Base-by-base conservation (phyloP, 1,140 invertebrate genomes). In the Oscheius sp. region DNA sequence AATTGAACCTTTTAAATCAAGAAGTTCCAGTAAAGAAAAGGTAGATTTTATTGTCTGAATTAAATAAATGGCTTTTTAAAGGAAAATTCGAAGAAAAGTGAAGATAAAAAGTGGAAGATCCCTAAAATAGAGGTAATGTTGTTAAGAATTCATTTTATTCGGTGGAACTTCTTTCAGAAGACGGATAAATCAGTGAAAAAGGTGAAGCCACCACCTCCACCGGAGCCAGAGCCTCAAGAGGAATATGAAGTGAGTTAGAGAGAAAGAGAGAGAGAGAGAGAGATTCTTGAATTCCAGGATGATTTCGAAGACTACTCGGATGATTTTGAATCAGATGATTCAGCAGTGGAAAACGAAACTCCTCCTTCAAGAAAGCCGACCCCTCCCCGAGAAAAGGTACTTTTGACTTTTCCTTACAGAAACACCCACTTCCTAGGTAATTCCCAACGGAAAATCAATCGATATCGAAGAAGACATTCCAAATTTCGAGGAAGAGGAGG, bases 221-320 rank as follows among this genome's bases (percentile, higher is more conserved):
- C 7, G 23, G 23, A 55, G 23, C 15, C 15, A 23, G 49, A 13
- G 23, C 7, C 15, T 7, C 15, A 7, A 23, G 49, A 55, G 4
- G 23, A 20, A 7, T 55, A 55, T 55, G 49, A 55, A 26, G 49
- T 55, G 7, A 55, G 49, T 23, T 55, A n/a, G n/a, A n/a, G n/a
- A n/a, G 15, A 42, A 42, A 42, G 38, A 42, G 38, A 42, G 15
- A 15, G 10, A 42, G 28, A 20, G 7, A 20, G 7, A 7, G 28
- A 13, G 7, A 20, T 20, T 55, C 23, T 15, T 23, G 10, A n/a
- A 42, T 42, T 10, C 28, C 23, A 55, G 49, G 49, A 55, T 23
- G 49, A 55, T 55, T 55, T 55, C 28, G 49, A 55, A 55, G 49
- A 55, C 49, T 55, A 55, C 28, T 55, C 49, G 7, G 49, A 55